Base-by-base conservation (phyloP, 2,113 vertebrate species). In the Cyprinus carpio region DNA sequence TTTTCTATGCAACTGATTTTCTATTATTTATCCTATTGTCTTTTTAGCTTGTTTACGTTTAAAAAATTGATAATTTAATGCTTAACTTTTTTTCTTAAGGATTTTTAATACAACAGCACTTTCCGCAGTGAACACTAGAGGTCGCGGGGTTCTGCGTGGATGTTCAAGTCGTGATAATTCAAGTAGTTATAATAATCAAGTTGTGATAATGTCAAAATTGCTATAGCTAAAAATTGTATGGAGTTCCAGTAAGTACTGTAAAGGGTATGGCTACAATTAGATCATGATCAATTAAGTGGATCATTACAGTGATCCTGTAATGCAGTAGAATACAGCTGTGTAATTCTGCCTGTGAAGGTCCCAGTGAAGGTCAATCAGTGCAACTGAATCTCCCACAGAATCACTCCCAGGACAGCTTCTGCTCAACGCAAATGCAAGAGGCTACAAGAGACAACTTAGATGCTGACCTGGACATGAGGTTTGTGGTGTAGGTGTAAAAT, bases 271-370 rank as follows among this genome's bases (percentile, higher is more conserved):
- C 10, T 62, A 62, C 7, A 62, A 8, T 43, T 25, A 74, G 11
- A 46, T 75, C 11, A 25, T 1, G 4, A 62, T 62, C 4, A 16
- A 1, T 60, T 18, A 64, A 64, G n/a, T 18, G 4, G 58, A 80
- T 64, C 3, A 40, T 40, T 9, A 34, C 6, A 40, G 34, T 43
- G 77, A 29, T 80, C 7, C 11, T 46, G n/a, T n/a, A n/a, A n/a
- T n/a, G n/a, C n/a, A n/a, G 4, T 8, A 62, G 23, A 25, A 60
- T 15, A 25, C 18, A n/a, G 34, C 25, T 54, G 51, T 9, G 20
- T 60, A 79, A 40, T 79, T 58, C 54, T 79, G 56, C 18, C 51
- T 58, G 13, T 77, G 10, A 77, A 77, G 51, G 40, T 46, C 29
- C 10, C 5, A 31, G 18, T 77, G 27, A 79, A 79, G 34, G 54